phyloP scores from a whole-genome alignment of 2,113 vertebrate species.

The Perca schrenkii region DNA sequence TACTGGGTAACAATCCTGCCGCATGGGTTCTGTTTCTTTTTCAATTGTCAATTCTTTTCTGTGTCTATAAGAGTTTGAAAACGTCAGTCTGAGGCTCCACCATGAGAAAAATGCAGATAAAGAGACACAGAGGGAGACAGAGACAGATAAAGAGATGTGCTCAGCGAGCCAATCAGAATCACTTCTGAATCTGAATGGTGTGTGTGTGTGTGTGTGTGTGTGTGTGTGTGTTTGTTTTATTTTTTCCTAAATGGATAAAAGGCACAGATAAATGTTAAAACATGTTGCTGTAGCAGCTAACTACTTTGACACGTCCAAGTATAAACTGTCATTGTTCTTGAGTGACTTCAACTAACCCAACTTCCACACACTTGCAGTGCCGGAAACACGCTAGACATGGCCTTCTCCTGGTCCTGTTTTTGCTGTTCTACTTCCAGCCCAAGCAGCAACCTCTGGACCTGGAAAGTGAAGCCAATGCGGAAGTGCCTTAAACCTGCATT shows the following conservation, averaged over 20 bases:
- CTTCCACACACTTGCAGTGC: too few relatives aligned
- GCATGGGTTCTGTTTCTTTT: neutral
- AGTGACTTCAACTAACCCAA: too few relatives aligned
- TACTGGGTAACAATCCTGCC: neutral
- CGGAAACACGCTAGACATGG: too few relatives aligned
- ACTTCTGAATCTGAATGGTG: neutral
- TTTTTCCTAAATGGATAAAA: neutral
- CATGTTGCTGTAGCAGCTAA: neutral
- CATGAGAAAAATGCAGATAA: neutral
- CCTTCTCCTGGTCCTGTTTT: too few relatives aligned
- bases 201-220: neutral
- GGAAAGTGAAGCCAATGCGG: too few relatives aligned
- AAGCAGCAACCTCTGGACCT: too few relatives aligned
- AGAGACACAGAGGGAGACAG: neutral
- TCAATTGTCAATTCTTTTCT: neutral
- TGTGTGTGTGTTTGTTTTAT: neutral
- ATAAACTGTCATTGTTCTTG: too few relatives aligned
- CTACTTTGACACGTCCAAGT: too few relatives aligned
- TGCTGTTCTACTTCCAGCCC: too few relatives aligned
- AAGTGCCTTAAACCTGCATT: too few relatives aligned
- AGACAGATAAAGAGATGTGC: slow-evolving; percentile 9
- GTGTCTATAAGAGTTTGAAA: neutral
- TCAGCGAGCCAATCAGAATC: slow-evolving; percentile 14
- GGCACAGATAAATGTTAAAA: neutral
- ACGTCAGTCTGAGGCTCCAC: neutral